Evolutionary conservation across 2,888 invertebrate genomes (phyloP).

Genomic region (Podotricha telesiphe): DNA sequence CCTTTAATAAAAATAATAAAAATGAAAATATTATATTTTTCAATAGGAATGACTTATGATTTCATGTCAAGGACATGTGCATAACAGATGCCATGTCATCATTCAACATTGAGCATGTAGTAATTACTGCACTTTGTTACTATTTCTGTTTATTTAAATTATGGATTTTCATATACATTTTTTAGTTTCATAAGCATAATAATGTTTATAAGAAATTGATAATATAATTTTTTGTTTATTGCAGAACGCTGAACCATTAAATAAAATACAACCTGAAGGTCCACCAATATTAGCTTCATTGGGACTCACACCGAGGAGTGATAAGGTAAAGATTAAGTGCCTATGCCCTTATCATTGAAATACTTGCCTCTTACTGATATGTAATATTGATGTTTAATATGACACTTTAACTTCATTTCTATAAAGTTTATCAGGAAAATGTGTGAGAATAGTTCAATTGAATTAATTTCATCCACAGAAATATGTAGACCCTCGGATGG

Average conservation of each 20-base stretch:
- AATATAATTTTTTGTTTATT: constrained; percentile 48
- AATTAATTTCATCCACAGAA: constrained; percentile 80
- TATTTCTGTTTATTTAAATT: background rate
- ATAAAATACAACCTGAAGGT: constrained; percentile 76
- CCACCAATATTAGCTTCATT: constrained; percentile 80
- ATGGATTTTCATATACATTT: background rate
- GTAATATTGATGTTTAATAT: constrained; percentile 50
- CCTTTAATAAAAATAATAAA: constrained; percentile 19
- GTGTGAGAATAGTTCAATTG: constrained; percentile 73
- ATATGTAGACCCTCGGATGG: constrained; percentile 78
- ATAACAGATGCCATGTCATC: constrained; percentile 52
- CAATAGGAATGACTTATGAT: constrained; percentile 39
- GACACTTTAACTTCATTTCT: constrained; percentile 49
- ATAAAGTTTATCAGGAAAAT: constrained; percentile 37
- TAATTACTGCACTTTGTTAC: constrained; percentile 11
- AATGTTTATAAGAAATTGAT: constrained; percentile 2
- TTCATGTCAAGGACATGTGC: constrained; percentile 73
- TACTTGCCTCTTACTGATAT: constrained; percentile 46
- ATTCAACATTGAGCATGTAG: constrained; percentile 13
- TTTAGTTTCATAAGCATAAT: background rate
- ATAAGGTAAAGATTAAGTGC: constrained; percentile 75
- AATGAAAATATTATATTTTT: constrained; percentile 32
- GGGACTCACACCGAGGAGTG: constrained; percentile 81
- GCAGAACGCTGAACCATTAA: constrained; percentile 64
- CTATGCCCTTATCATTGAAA: constrained; percentile 53